These are phyloP conservation scores for Ictidomys tridecemlineatus DNA, from an alignment of 2,113 vertebrate genomes.

Conservation along the genomic window DNA sequence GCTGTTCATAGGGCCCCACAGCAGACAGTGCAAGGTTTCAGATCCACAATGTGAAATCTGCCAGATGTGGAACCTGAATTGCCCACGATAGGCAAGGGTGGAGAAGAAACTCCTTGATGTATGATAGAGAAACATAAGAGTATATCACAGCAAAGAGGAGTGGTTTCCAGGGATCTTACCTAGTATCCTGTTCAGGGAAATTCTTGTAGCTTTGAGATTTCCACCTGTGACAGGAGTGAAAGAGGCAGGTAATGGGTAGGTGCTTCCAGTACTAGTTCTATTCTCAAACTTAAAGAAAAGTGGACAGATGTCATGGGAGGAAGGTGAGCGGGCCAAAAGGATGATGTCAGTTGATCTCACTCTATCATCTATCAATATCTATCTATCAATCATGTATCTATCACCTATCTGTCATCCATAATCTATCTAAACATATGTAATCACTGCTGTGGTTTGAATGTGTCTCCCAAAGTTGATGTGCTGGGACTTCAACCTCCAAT, in stretches of 20 bases:
- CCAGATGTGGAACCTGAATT: not conserved
- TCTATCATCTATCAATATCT: too few species aligned
- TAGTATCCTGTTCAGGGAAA: not conserved
- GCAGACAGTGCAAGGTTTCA: not conserved
- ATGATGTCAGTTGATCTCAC: not conserved
- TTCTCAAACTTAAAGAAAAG: not conserved
- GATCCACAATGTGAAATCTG: not conserved
- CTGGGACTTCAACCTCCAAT: too few species aligned
- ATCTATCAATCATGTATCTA: too few species aligned
- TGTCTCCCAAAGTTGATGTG: not conserved
- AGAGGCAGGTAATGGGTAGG: not conserved
- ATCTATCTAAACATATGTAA: not conserved
- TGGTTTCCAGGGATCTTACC: not conserved
- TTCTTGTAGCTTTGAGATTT: not conserved
- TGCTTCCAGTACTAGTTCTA: not conserved
- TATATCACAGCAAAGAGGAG: not conserved
- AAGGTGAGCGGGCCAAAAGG: not conserved
- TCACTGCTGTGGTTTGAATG: not conserved
- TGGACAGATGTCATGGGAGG: not conserved
- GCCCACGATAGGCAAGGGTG: accelerated
- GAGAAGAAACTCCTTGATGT: not conserved
- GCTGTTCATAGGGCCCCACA: not conserved
- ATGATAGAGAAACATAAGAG: not conserved
- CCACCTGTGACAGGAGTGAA: not conserved
- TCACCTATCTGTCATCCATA: too few species aligned